phyloP scores from a whole-genome alignment of 1,140 invertebrate species.

The Choristoneura fumiferana region DNA sequence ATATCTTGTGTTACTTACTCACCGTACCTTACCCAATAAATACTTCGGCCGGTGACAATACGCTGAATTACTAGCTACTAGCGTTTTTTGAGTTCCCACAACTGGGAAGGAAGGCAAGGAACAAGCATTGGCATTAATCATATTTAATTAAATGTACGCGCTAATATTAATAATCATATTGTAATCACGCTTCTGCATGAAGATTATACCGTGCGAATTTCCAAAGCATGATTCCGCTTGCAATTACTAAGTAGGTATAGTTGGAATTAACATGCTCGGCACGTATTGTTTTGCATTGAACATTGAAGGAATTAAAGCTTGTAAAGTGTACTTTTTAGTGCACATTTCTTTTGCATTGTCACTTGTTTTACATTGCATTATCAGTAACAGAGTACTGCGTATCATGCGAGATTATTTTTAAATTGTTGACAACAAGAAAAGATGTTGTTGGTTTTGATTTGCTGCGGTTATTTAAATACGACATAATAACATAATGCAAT shows the following conservation, averaged over 20 bases:
- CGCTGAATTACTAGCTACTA: too few relatives aligned
- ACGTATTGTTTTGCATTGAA: constrained; percentile 5
- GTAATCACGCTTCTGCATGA: constrained; percentile 11
- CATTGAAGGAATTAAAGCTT: constrained; percentile 7
- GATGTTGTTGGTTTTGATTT: too few relatives aligned
- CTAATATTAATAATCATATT: constrained; percentile 1
- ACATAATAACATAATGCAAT: too few relatives aligned
- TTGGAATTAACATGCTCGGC: not conserved
- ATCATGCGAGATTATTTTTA: too few relatives aligned
- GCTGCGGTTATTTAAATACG: too few relatives aligned
- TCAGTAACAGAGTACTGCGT: too few relatives aligned
- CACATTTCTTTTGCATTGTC: not conserved
- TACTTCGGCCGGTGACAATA: too few relatives aligned
- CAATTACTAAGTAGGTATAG: not conserved
- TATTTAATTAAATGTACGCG: not conserved
- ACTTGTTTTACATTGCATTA: not conserved
- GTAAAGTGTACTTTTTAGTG: not conserved
- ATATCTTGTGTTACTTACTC: too few relatives aligned
- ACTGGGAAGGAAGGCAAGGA: too few relatives aligned
- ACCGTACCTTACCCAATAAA: too few relatives aligned
- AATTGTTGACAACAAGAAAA: too few relatives aligned
- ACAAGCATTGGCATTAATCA: not conserved
- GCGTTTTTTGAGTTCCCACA: too few relatives aligned
- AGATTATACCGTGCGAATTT: constrained; percentile 15
- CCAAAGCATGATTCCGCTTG: constrained; percentile 10